These are phyloP conservation scores for Pithecia hirsuta DNA, from an alignment of 2,797 vertebrate genomes.

Conservation along the genomic window DNA sequence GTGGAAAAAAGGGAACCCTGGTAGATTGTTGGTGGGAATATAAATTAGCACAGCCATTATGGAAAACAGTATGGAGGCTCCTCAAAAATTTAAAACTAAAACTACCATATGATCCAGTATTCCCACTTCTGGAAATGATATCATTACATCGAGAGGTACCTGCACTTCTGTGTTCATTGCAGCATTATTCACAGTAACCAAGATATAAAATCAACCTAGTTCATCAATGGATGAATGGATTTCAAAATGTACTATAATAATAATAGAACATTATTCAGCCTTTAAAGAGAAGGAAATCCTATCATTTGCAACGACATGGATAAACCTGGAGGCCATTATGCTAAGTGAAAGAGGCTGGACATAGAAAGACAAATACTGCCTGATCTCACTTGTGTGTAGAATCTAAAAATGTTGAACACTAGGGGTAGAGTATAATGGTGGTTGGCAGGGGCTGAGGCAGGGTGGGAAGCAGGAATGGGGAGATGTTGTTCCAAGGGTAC, in stretches of 20 bases:
- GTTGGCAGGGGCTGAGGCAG: not conserved
- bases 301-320: not conserved
- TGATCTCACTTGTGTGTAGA: not conserved
- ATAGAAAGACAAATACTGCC: not conserved
- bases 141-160: not conserved
- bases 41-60: not conserved
- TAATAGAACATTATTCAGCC: not conserved
- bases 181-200: not conserved
- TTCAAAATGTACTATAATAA: not conserved
- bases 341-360: not conserved
- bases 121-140: not conserved
- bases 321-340: not conserved
- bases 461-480: not conserved
- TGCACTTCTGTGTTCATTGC: not conserved
- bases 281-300: not conserved
- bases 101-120: not conserved
- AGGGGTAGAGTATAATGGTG: not conserved
- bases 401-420: not conserved
- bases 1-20: not conserved
- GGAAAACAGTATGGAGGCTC: not conserved
- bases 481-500: not conserved
- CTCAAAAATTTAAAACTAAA: not conserved
- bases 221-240: not conserved
- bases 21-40: not conserved
- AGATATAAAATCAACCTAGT: not conserved